Evolutionary conservation across 2,113 vertebrate species (phyloP).

Genomic region (Gobiocypris rarus): DNA sequence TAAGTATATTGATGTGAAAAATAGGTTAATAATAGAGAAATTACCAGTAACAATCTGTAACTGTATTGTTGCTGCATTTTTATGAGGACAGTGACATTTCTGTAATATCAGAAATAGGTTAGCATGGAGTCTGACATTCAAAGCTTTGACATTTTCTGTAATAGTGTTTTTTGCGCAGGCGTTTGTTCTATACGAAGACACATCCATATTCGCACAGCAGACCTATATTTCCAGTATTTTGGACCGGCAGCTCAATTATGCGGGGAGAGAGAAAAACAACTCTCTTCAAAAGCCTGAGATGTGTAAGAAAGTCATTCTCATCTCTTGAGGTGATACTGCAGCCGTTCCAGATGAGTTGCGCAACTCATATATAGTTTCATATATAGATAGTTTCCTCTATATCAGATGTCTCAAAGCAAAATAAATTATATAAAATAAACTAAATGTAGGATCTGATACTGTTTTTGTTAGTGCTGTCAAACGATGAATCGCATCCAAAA

Average conservation of each 20-base stretch:
- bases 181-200: not conserved
- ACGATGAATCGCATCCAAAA: no score
- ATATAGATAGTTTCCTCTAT: not conserved
- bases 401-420: not conserved
- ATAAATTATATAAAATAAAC: not conserved
- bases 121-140: conserved; percentile 13
- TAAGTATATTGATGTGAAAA: not conserved
- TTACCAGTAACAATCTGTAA: not conserved
- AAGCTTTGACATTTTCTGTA: conserved; percentile 40
- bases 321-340: conserved; percentile 11
- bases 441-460: no score
- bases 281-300: conserved; percentile 12
- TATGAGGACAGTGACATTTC: conserved; percentile 33
- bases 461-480: no score
- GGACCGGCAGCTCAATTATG: not conserved
- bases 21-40: conserved; percentile 34
- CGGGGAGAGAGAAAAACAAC: not conserved
- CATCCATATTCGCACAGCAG: not conserved
- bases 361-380: no score
- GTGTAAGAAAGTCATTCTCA: not conserved
- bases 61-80: conserved; percentile 1
- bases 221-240: conserved; percentile 30
- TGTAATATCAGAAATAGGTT: conserved; percentile 39
- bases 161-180: conserved; percentile 3
- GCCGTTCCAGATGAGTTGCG: not conserved